Base-by-base conservation (phyloP, 2,888 invertebrate genomes). In the Xanthorhoe designata region DNA sequence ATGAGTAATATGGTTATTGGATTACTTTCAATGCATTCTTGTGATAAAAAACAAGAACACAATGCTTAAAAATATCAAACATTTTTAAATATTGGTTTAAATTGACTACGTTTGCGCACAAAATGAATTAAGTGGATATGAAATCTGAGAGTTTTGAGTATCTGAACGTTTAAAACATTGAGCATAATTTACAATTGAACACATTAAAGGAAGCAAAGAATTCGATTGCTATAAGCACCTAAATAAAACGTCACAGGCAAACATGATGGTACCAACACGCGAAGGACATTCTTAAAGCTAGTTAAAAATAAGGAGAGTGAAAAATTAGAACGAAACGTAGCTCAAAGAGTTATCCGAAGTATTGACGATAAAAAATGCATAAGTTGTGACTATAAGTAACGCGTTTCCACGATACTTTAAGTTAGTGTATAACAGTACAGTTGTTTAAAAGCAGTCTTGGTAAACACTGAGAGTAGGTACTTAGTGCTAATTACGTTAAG, bases 401-500 rank as follows among this genome's bases (percentile, higher is more conserved):
- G 80, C 87, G 87, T 79, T 74, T 75, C 77, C 80, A 82, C 89
- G 84, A 84, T 78, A 78, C 78, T 76, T 81, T 81, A 81, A 78
- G 85, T 89, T 86, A 88, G 87, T 88, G 84, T 90, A 86, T 89
- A 90, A 90, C 88, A 89, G 88, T 91, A 89, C 75, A 88, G 86
- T 89, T 88, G 89, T 91, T 90, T 90, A 92, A 89, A 92, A 92
- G 92, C 93, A 93, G 92, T 93, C 92, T 93, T 93, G 88, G 89
- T 90, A 91, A 91, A 92, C 91, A 92, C 91, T 90, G 92, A 92
- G 91, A 92, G 84, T 89, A 90, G 88, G 85, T 90, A 89, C 91
- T 91, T 92, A 93, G 88, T 88, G 87, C 89, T 92, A 92, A 81
- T 89, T 90, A 90, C 73, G 82, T 75, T 82, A 83, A 75, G 86